A percentile compares a stretch with the other conserved stretches of the same genome.
These are phyloP conservation scores for Apamea epomidion DNA, from an alignment of 2,888 invertebrate species.

Conservation along the genomic window DNA sequence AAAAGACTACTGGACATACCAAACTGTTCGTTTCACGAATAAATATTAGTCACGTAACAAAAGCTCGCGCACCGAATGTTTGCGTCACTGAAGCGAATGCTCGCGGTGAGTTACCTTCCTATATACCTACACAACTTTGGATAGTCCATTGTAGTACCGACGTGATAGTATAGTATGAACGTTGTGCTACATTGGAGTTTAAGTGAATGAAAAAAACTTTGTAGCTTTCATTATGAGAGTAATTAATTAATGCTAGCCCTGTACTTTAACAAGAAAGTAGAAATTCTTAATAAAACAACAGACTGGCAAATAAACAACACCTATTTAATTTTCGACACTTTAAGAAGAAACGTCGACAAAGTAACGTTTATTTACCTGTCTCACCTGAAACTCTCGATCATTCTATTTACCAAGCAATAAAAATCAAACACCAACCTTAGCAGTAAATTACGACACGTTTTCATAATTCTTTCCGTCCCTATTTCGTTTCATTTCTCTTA, in stretches of 20 bases:
- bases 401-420: conserved; percentile 18
- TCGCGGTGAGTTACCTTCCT: not conserved
- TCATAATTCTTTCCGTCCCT: not conserved
- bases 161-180: not conserved
- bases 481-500: conserved; percentile 1
- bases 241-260: conserved; percentile 2
- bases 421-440: not conserved
- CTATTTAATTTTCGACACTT: not conserved
- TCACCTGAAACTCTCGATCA: conserved; percentile 4
- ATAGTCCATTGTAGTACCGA: not conserved
- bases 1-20: not conserved
- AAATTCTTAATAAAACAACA: conserved; percentile 10
- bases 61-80: not conserved
- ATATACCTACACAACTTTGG: not conserved
- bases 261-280: not conserved
- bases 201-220: not conserved
- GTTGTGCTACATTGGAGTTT: not conserved
- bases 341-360: not conserved
- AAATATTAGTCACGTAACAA: not conserved
- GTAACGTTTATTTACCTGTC: not conserved
- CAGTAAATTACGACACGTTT: conserved; percentile 5
- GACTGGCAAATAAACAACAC: not conserved
- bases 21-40: not conserved
- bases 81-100: not conserved
- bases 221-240: not conserved